Evolutionary conservation across 2,113 vertebrate species (phyloP).

Genomic region (Passer montanus): DNA sequence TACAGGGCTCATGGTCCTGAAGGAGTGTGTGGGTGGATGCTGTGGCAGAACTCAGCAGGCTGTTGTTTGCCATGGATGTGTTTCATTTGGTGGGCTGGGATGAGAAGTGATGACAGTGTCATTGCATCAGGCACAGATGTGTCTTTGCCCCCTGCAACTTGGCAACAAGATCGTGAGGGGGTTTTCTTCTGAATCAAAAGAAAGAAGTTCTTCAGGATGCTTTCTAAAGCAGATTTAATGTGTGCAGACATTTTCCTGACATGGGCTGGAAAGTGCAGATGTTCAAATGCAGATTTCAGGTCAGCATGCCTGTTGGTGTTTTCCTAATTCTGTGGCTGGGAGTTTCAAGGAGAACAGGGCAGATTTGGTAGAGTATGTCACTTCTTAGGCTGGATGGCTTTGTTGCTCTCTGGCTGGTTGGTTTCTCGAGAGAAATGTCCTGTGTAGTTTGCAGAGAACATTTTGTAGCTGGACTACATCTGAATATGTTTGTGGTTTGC

Average conservation of each 20-base stretch:
- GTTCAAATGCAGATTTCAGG: not conserved
- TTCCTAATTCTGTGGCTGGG: not conserved
- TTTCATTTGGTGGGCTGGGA: not conserved
- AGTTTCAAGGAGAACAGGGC: not conserved
- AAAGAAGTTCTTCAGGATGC: not conserved
- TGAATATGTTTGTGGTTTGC: not conserved
- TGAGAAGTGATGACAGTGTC: not conserved
- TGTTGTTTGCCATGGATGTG: not conserved
- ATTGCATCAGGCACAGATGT: not conserved
- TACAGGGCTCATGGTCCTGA: rapidly evolving
- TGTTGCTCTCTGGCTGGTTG: not conserved
- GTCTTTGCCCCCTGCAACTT: not conserved
- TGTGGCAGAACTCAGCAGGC: not conserved
- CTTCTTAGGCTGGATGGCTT: not conserved
- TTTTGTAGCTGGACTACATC: not conserved
- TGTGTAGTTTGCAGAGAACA: not conserved
- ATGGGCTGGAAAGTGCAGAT: not conserved
- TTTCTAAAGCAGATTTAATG: not conserved
- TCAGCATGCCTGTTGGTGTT: not conserved
- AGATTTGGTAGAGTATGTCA: not conserved
- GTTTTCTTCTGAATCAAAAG: not conserved
- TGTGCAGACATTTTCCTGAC: not conserved
- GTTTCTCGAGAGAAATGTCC: not conserved
- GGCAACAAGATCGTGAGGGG: not conserved
- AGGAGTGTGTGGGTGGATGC: not conserved